phyloP scores from a whole-genome alignment of 2,797 vertebrate species.

The Typhlichthys eigenmanni region DNA sequence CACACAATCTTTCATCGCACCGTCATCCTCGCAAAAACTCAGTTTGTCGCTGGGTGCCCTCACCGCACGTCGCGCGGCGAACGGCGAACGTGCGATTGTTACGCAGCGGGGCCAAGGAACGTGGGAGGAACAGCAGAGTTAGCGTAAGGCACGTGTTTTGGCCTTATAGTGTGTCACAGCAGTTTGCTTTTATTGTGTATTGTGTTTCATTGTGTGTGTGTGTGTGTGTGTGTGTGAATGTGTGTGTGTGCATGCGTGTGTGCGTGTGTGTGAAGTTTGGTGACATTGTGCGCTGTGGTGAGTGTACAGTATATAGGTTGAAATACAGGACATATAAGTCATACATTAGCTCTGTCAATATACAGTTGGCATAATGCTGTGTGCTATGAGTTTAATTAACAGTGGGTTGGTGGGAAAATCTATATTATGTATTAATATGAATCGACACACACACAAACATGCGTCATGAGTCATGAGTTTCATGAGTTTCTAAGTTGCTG shows the following conservation, averaged over 20 bases:
- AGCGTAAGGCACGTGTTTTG: constrained; percentile 35
- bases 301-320: background rate
- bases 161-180: constrained; percentile 39
- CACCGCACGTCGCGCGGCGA: constrained; percentile 19
- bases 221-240: constrained; percentile 27
- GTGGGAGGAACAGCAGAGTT: constrained; percentile 45
- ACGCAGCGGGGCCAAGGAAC: constrained; percentile 45
- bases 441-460: constrained; percentile 3
- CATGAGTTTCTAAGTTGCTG: constrained; percentile 51
- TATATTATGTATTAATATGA: too few relatives aligned
- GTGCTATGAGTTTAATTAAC: too few relatives aligned
- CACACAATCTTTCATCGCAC: constrained; percentile 84
- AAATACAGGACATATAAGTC: too few relatives aligned
- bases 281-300: background rate
- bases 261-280: background rate
- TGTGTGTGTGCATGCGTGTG: constrained; percentile 20
- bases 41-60: constrained; percentile 74
- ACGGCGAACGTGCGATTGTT: constrained; percentile 55
- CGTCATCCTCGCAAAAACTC: constrained; percentile 78
- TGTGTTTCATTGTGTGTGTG: background rate
- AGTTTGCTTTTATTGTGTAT: constrained; percentile 51
- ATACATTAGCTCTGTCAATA: too few relatives aligned
- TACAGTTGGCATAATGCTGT: too few relatives aligned
- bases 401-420: too few relatives aligned
- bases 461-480: too few relatives aligned